Evolutionary conservation across 2,113 vertebrate species (phyloP).

Genomic region (Pyxicephalus adspersus): DNA sequence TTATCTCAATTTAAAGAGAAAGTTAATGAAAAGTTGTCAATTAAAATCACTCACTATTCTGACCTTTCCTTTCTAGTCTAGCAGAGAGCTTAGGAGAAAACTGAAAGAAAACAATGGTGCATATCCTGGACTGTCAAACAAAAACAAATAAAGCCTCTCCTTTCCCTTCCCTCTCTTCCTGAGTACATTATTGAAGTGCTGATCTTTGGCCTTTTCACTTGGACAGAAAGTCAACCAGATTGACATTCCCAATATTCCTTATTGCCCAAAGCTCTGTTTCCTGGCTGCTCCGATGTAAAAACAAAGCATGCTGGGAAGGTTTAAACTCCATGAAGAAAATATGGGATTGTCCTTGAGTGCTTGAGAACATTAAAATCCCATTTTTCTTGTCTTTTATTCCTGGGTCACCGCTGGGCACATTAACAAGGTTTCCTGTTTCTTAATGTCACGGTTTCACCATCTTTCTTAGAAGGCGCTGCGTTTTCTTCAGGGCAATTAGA

Average conservation of each 20-base stretch:
- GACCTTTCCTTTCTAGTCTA: slow-evolving; percentile 49
- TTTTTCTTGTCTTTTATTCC: slow-evolving; percentile 59
- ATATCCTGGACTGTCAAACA: slow-evolving; percentile 61
- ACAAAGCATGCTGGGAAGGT: slow-evolving; percentile 59
- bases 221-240: slow-evolving; percentile 58
- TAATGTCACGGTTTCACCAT: slow-evolving; percentile 48
- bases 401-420: slow-evolving; percentile 59
- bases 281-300: slow-evolving; percentile 65
- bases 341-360: slow-evolving; percentile 63
- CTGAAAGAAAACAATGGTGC: slow-evolving; percentile 19
- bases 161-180: slow-evolving; percentile 68
- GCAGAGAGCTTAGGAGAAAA: slow-evolving; percentile 53
- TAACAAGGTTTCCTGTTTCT: slow-evolving; percentile 56
- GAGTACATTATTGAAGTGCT: slow-evolving; percentile 69
- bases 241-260: slow-evolving; percentile 60
- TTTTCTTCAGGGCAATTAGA: neutral
- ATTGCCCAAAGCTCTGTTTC: slow-evolving; percentile 60
- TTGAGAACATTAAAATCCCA: slow-evolving; percentile 59
- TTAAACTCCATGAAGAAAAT: slow-evolving; percentile 59
- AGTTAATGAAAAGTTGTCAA: slow-evolving; percentile 48
- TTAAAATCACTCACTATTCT: slow-evolving; percentile 38
- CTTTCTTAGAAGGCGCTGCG: neutral
- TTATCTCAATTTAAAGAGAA: slow-evolving; percentile 26
- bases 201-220: slow-evolving; percentile 68
- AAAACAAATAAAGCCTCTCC: slow-evolving; percentile 65